These are phyloP conservation scores for Cirrhinus mrigala DNA, from an alignment of 2,797 vertebrate genomes.

Conservation along the genomic window DNA sequence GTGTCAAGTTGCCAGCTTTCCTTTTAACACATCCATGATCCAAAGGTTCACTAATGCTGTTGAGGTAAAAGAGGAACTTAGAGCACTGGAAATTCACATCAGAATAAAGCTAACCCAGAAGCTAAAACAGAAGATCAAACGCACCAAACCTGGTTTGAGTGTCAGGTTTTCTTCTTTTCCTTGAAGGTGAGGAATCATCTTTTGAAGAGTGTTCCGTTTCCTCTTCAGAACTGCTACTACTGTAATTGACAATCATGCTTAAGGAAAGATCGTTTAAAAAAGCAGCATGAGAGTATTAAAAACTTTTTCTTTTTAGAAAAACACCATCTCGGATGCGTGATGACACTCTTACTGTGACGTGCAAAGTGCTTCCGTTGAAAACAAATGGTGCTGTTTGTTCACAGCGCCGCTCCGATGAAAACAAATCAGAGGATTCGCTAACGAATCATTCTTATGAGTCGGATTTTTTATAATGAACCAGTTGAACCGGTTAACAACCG, in stretches of 20 bases:
- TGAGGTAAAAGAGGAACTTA: not conserved
- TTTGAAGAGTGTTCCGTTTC: slow-evolving; percentile 58
- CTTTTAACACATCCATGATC: not conserved
- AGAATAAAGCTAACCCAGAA: not conserved
- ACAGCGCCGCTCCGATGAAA: slow-evolving; percentile 27
- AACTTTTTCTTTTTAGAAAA: not conserved
- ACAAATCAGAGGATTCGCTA: not conserved
- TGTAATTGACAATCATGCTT: slow-evolving; percentile 80
- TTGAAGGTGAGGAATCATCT: slow-evolving; percentile 4
- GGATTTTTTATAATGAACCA: not conserved
- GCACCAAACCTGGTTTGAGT: slow-evolving; percentile 52
- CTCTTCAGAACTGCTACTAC: slow-evolving; percentile 82
- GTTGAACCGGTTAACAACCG: not conserved
- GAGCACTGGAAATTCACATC: not conserved
- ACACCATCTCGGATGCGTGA: too few species aligned
- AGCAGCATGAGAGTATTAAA: not conserved
- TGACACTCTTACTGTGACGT: not conserved
- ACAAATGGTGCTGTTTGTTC: slow-evolving; percentile 58
- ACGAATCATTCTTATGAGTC: not conserved
- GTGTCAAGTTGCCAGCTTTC: not conserved
- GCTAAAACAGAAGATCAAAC: slow-evolving; percentile 5
- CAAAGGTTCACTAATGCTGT: not conserved
- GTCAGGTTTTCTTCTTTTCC: slow-evolving; percentile 42
- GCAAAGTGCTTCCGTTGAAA: slow-evolving; percentile 62
- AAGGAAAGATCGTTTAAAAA: not conserved